These are phyloP conservation scores for Crotalus tigris DNA, from an alignment of 2,113 vertebrate species.

Conservation along the genomic window DNA sequence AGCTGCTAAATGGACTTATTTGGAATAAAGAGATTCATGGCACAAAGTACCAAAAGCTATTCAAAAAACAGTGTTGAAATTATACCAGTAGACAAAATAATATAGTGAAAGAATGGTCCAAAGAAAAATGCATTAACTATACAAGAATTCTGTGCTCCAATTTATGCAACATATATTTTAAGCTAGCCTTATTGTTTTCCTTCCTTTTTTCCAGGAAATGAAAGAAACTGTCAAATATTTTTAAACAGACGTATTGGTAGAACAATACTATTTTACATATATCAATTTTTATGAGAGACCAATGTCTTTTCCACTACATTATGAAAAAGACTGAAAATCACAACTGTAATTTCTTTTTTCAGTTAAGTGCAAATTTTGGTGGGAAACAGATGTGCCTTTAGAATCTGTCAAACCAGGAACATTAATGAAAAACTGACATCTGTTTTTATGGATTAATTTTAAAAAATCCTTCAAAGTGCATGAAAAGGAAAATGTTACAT, in stretches of 20 bases:
- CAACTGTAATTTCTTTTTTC: not conserved
- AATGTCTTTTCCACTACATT: not conserved
- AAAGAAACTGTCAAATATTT: slow-evolving; percentile 6
- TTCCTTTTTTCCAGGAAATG: not conserved
- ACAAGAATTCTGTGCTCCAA: not conserved
- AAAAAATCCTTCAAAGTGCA: not conserved
- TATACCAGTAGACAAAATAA: not conserved
- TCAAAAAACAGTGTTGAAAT: not conserved
- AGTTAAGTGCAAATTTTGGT: not conserved
- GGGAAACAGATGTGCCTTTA: not conserved
- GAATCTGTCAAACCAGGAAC: not conserved
- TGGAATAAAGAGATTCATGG: not conserved
- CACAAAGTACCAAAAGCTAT: not conserved
- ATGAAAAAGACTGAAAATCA: not conserved
- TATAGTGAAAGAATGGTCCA: not conserved
- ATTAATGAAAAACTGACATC: not conserved
- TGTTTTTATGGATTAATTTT: not conserved
- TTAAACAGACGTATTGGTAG: not conserved
- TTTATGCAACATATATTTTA: not conserved
- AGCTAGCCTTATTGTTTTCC: too few species aligned
- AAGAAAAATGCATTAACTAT: not conserved
- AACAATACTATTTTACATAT: not conserved
- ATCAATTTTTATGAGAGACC: not conserved
- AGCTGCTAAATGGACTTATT: not conserved
- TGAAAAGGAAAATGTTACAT: not conserved